Evolutionary conservation across 2,113 vertebrate genomes (phyloP).

Genomic region (Oenanthe melanoleuca): DNA sequence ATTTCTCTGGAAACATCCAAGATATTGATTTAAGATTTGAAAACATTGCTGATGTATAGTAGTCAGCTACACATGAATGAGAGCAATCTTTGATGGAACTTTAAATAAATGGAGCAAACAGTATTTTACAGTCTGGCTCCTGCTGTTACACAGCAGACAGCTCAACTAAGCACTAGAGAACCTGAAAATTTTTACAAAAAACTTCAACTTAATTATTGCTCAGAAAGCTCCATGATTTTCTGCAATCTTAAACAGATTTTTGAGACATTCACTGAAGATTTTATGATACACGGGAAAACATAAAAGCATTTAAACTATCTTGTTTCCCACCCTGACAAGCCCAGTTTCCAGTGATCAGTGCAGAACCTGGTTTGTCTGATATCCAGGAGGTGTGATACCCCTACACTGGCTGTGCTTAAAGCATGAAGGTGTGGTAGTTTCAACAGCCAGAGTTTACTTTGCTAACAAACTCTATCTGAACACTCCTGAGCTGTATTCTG

Average conservation of each 20-base stretch:
- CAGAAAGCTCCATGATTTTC: neutral
- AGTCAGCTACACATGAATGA: constrained; percentile 48
- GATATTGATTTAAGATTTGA: constrained; percentile 71
- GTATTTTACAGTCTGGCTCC: neutral
- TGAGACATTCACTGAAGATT: neutral
- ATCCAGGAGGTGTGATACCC: neutral
- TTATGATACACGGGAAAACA: neutral
- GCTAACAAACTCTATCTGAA: neutral
- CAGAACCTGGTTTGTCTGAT: neutral
- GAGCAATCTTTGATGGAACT: constrained; percentile 40
- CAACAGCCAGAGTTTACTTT: neutral
- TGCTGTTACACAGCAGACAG: neutral
- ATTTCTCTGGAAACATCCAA: constrained; percentile 55
- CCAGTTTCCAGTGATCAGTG: neutral
- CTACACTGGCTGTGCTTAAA: neutral
- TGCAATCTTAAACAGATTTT: neutral
- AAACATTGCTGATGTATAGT: constrained; percentile 51
- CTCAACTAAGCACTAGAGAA: neutral
- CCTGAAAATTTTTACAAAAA: neutral
- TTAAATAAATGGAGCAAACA: constrained; percentile 10
- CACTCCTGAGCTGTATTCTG: neutral
- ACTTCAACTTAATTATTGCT: neutral
- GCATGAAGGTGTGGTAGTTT: neutral
- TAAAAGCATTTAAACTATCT: neutral
- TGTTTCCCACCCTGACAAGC: neutral